Evolutionary conservation across 2,113 vertebrate genomes (phyloP), one percentile per base, ranked within the genome.

Genomic region (Sterrhoptilus dennistouni): DNA sequence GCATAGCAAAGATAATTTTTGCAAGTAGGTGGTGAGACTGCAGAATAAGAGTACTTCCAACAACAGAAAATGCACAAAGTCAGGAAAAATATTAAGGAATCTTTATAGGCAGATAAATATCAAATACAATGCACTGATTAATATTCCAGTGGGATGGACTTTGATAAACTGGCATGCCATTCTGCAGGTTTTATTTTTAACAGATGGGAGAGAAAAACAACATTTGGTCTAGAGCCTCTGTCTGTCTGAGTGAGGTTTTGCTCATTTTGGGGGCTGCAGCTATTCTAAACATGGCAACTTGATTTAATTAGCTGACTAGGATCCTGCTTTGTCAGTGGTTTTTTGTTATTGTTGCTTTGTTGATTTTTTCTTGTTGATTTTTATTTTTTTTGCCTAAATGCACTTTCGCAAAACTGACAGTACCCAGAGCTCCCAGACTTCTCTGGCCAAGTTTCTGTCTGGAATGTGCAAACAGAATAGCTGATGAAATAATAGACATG

Each of bases 171-270:
- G 64, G 66, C 68, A 54, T 78, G 47, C 80, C 35, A 70, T 79
- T 93, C 63, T 91, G 84, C 40, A 90, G 90, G 84, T 91, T 95
- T 97, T 94, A 91, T 94, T 96, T 96, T 95, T 92, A 96, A 96
- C 96, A 97, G 96, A 97, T 96, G 95, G 93, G 78, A 72, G 90
- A 90, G 87, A 90, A 96, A 96, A 96, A 91, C 91, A 97, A 96
- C 95, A 96, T 94, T 96, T 95, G 95, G 93, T 96, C 90, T 93
- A 86, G 33, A 96, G 84, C 42, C 78, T 95, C 86, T 95, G 42
- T 68, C 83, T 95, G 60, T 91, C 90, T 96, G 78, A 94, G 81
- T 84, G 93, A 91, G 82, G 35, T 76, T 97, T 95, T 96, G 94
- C 95, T 95, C 93, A 90, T 96, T 96, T 97, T 17, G 50, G 75